Conservation (phyloP, 2,113 vertebrate genomes). For the Odocoileus virginianus region DNA sequence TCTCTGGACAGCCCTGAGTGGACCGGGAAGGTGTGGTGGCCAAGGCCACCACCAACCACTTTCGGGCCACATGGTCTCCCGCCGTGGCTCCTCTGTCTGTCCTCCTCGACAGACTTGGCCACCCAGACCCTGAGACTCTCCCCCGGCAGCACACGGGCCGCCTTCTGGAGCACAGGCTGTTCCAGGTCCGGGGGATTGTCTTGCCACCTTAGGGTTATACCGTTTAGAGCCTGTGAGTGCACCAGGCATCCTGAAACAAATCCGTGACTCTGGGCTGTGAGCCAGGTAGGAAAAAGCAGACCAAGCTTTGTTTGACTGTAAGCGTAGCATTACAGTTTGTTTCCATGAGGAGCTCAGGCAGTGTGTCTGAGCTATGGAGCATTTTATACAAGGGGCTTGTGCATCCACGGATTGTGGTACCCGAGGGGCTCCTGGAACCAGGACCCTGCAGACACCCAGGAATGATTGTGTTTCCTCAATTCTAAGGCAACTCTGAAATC, state of each 20-base stretch:
- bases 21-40: neutral
- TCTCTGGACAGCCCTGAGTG: too few species aligned
- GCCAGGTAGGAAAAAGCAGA: neutral
- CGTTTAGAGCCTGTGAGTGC: neutral
- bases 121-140: neutral
- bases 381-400: neutral
- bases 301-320: too few species aligned
- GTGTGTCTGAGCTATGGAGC: neutral
- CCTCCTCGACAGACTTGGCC: neutral
- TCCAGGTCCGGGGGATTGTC: neutral
- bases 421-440: neutral
- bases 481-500: neutral
- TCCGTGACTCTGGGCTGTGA: too few species aligned
- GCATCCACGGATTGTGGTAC: neutral
- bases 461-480: neutral
- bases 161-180: neutral
- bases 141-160: neutral
- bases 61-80: fast-evolving
- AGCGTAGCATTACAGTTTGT: fast-evolving
- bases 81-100: neutral
- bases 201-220: neutral
- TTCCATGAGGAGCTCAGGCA: too few species aligned
- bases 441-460: neutral
- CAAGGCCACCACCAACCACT: neutral
- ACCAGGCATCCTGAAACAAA: neutral